Percentiles rank a stretch among this genome's conserved stretches.
These are phyloP conservation scores for Hyles euphorbiae DNA, from an alignment of 1,140 invertebrate species.

Conservation along the genomic window DNA sequence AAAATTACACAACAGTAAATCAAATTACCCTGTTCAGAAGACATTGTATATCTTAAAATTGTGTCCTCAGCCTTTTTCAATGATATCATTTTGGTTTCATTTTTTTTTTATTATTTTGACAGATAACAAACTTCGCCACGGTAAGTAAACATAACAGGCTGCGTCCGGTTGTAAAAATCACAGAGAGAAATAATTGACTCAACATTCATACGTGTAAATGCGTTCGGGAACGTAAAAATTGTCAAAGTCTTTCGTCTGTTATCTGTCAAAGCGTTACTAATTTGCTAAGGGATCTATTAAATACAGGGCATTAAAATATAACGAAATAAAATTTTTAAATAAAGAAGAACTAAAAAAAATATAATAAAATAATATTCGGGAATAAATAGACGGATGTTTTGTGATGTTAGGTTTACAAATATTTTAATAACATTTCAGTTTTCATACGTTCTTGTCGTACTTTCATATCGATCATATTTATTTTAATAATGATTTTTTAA, in stretches of 20 bases:
- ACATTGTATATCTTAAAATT: slow-evolving; percentile 73
- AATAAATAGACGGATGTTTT: slow-evolving; percentile 45
- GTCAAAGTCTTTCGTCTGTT: slow-evolving; percentile 13
- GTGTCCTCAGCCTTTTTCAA: slow-evolving; percentile 72
- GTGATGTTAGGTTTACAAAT: slow-evolving; percentile 22
- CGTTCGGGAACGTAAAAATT: too few relatives aligned
- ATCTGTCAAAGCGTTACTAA: slow-evolving; percentile 51
- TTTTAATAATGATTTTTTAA: too few relatives aligned
- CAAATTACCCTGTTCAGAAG: slow-evolving; percentile 71
- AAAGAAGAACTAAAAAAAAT: slow-evolving; percentile 19
- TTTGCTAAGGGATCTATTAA: slow-evolving; percentile 66
- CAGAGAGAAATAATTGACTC: neutral
- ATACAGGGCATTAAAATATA: slow-evolving; percentile 55
- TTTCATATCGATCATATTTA: too few relatives aligned
- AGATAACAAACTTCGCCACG: slow-evolving; percentile 27
- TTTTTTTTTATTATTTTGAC: slow-evolving; percentile 39
- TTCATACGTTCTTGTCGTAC: too few relatives aligned
- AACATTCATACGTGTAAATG: too few relatives aligned
- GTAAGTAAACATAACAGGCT: neutral
- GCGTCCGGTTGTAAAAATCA: neutral
- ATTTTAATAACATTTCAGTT: too few relatives aligned
- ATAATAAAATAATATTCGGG: slow-evolving; percentile 31
- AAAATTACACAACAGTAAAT: slow-evolving; percentile 68
- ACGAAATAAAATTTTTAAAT: slow-evolving; percentile 22
- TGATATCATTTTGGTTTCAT: slow-evolving; percentile 64